Evolutionary conservation across 2,797 vertebrate species (phyloP), one percentile per base, ranked within the genome.

Genomic region (Poeciliopsis infans): DNA sequence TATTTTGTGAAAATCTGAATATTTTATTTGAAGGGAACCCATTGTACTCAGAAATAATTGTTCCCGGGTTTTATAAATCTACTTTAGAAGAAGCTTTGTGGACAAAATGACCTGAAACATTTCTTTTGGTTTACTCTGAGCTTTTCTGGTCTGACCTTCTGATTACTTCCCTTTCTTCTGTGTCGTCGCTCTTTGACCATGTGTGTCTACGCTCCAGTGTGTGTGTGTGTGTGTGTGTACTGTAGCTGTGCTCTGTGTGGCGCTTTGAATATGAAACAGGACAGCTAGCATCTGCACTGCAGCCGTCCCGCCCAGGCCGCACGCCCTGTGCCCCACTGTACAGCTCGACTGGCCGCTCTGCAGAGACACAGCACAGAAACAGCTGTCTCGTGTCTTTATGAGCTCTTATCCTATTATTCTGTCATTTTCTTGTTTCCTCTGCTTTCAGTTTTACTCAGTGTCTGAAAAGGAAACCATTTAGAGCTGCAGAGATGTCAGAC

Each of bases 181-280:
- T 41, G 23, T 81, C 1, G 7, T 23, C 12, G 20, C 49, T 25
- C 43, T 79, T 18, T 75, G 75, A 69, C 75, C 74, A 16, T 81
- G 61, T 77, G 78, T 64, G 15, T 74, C 51, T 43, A 33, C 11
- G 2, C 71, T 36, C 33, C 18, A 25, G 66, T 74, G 39, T 4
- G 51, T 36, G 36, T 36, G 36, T 36, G 33, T 55, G 18, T 75
- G 49, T 11, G 51, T 84, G 84, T 87, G 80, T 55, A 12, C 86
- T n/a, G 53, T 71, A 86, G 87, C 86, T 78, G 76, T 84, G 68
- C 87, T 83, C 75, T 72, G 85, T 78, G 89, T 81, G 85, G 88
- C 88, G 90, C 91, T 89, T 85, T 94, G 95, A 95, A 95, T 95
- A 93, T 93, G 93, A 95, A 96, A 93, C 91, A 90, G 93, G 90